Percentiles rank a stretch among this genome's conserved stretches.
Evolutionary conservation across 2,888 invertebrate species (phyloP).

Genomic region (Parnassius smintheus): DNA sequence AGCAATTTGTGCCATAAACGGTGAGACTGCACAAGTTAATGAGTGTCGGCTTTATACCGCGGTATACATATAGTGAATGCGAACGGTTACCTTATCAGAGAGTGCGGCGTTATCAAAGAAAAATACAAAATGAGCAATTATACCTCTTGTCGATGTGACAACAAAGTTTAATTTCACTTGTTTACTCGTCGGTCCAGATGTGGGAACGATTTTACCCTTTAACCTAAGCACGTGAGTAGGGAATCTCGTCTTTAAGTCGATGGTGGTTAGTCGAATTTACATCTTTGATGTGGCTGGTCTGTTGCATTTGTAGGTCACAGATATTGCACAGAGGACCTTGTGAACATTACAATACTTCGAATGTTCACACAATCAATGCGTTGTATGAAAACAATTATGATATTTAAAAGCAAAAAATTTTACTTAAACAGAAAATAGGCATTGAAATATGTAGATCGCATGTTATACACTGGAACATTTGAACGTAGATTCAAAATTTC

Average conservation of each 20-base stretch:
- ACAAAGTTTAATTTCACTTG: constrained; percentile 57
- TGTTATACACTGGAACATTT: constrained; percentile 10
- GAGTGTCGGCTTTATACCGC: constrained; percentile 51
- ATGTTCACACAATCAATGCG: constrained; percentile 43
- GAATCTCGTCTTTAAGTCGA: constrained; percentile 53
- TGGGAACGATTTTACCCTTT: constrained; percentile 60
- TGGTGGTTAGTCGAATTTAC: constrained; percentile 51
- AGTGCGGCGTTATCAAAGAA: constrained; percentile 65
- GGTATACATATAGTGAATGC: constrained; percentile 46
- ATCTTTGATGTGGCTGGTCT: constrained; percentile 29
- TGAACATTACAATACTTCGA: constrained; percentile 48
- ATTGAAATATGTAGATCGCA: too few relatives aligned
- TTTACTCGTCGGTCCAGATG: constrained; percentile 47
- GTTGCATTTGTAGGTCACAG: constrained; percentile 61
- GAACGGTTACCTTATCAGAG: constrained; percentile 57
- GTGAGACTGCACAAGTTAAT: constrained; percentile 54
- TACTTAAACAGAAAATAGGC: too few relatives aligned
- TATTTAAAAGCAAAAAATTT: background rate
- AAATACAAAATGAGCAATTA: constrained; percentile 46
- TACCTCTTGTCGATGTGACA: constrained; percentile 44
- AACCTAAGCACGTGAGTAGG: constrained; percentile 50
- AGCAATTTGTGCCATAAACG: constrained; percentile 60
- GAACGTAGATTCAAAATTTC: constrained; percentile 41
- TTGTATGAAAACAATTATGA: constrained; percentile 14
- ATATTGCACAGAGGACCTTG: constrained; percentile 66